Base-by-base conservation (phyloP, 2,113 vertebrate genomes). In the Syrmaticus mikado region DNA sequence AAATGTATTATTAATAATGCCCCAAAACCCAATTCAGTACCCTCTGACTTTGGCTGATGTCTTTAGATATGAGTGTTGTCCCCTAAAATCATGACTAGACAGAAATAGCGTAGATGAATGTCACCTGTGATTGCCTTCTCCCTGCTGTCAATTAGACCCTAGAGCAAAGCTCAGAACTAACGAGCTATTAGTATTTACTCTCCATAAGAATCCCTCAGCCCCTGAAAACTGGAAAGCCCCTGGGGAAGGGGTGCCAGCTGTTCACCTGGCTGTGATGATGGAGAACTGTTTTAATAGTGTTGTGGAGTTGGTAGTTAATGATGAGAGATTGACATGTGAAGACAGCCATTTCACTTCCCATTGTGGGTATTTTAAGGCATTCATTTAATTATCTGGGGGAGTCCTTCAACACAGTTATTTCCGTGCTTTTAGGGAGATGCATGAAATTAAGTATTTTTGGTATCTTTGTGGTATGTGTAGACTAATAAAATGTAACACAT, bases 281-380 rank as follows among this genome's bases (percentile, higher is more conserved):
- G 85, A 88, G 62, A 95, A 75, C 89, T 36, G 34, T 91, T 95
- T 95, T 89, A 58, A n/a, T 19, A n/a, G 53, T 30, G 53, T 10
- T 17, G 17, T 55, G 16, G 8, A 55, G 28, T 18, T 55, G 53
- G 28, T 30, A 55, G n/a, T 91, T 87, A 52, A 86, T 68, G 85
- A 80, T 85, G 62, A 57, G 89, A 92, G 61, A 21, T 81, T 50
- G 32, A 32, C 43, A 7, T 79, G 82, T 55, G 41, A 66, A 61
- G 41, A 65, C 36, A 75, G 67, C n/a, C 40, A 36, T 66, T 85
- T 72, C 66, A 74, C 68, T 93, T 82, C 89, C 95, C 83, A 92
- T 14, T 72, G 72, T 40, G 96, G 87, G 60, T 67, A 66, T 87
- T 92, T 94, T 96, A 94, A 90, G 43, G 48, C 93, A 61, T 88